Evolutionary conservation across 2,888 invertebrate genomes (phyloP), one percentile per base, ranked within the genome.

Genomic region (Eupeodes latifasciatus): DNA sequence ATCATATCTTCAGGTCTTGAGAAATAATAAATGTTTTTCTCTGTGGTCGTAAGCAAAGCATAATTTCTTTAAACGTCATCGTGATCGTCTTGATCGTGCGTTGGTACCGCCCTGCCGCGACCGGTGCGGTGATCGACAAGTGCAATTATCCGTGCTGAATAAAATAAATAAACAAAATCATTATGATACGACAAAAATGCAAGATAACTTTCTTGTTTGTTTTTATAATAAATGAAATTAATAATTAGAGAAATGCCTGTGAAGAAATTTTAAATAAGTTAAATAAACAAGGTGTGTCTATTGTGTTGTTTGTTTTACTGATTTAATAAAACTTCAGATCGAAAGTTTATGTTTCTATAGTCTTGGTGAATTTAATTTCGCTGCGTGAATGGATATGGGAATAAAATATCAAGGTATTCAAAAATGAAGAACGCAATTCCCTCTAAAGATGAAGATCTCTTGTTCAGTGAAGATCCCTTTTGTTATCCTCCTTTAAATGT

Each of bases 171-270:
- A 51, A 27, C 40, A 51, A 51, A 49, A 27, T 6, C 12, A 59
- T 64, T 12, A 59, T 62, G 57, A 49, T 72, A 57, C 55, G 44
- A 27, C 19, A 51, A 36, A 67, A 49, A 16, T 72, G 27, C 67
- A 59, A 77, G 77, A 78, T 34, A 67, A 67, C 67, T 67, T 67
- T 51, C 51, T 67, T 67, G 67, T 82, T 59, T 62, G 27, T 27
- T 2, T 66, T 53, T 59, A 27, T 78, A 9, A 40, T 47, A 59
- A 74, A 85, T 61, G 74, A 78, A 85, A 78, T 78, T 78, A 40
- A 40, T 82, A 79, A 82, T 82, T 79, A 78, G 75, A 47, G 27
- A 78, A 59, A 62, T 75, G n/a, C 9, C 19, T 62, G 40, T 16
- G 78, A 62, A 78, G 55, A 61, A 67, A 78, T 74, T 53, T 51